A percentile compares a stretch with the other conserved stretches of the same genome.
These are phyloP conservation scores for Chiloscyllium punctatum DNA, from an alignment of 2,797 vertebrate genomes.

Conservation along the genomic window DNA sequence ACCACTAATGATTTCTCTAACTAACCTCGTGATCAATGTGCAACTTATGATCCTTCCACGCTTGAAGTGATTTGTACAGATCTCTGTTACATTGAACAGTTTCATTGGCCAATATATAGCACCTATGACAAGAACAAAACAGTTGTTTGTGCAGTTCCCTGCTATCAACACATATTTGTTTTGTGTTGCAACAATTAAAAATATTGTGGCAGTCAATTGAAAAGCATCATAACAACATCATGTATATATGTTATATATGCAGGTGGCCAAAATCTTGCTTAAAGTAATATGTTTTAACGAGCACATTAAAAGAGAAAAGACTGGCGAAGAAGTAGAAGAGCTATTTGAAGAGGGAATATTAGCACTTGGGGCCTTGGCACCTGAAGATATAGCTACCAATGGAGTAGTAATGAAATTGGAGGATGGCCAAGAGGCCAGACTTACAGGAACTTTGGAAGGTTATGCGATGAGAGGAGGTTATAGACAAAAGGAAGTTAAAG, in stretches of 20 bases:
- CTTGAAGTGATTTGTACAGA: conserved; percentile 83
- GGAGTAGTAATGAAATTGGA: background rate
- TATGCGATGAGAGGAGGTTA: background rate
- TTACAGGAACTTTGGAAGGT: background rate
- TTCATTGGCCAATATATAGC: conserved; percentile 80
- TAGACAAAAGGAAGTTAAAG: background rate
- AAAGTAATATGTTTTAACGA: background rate
- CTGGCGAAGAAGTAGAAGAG: no score
- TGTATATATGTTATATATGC: no score
- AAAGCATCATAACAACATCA: background rate
- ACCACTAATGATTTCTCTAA: background rate
- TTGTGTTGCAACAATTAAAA: background rate
- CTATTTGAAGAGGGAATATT: background rate
- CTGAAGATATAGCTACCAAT: background rate
- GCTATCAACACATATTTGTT: background rate
- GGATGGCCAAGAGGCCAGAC: background rate
- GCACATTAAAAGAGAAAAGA: background rate
- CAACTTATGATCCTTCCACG: conserved; percentile 95
- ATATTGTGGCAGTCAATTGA: background rate
- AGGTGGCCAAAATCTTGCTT: background rate
- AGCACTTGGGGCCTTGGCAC: background rate
- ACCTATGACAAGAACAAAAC: conserved; percentile 59
- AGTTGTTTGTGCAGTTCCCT: background rate
- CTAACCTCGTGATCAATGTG: conserved; percentile 91
- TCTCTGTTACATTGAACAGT: conserved; percentile 80